Conservation (phyloP, 2,797 vertebrate genomes). For the Esox lucius region DNA sequence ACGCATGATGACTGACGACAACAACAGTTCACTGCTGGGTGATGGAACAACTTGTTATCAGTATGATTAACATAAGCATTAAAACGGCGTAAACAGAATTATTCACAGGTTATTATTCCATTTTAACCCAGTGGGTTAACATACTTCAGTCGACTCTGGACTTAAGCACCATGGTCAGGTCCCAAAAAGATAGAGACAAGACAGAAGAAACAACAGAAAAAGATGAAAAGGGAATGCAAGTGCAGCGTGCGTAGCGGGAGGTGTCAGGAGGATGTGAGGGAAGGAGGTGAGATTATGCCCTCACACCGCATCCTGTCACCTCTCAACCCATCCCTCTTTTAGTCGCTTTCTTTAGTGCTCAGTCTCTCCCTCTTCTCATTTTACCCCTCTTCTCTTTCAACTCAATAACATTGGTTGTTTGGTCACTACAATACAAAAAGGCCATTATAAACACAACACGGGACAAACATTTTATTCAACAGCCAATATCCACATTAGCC, state of each 20-base stretch:
- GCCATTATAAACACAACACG: constrained; percentile 70
- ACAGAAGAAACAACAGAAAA: not conserved
- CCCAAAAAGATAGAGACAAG: too few relatives aligned
- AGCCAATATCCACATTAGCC: constrained; percentile 79
- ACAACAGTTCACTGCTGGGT: too few relatives aligned
- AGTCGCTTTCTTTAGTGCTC: too few relatives aligned
- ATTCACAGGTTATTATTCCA: too few relatives aligned
- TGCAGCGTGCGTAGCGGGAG: constrained; percentile 4
- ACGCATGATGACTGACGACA: too few relatives aligned
- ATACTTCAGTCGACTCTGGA: too few relatives aligned
- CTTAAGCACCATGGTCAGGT: too few relatives aligned
- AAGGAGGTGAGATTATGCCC: constrained; percentile 16
- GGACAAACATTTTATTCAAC: constrained; percentile 79
- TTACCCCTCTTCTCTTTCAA: constrained; percentile 15
- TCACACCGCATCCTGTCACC: not conserved
- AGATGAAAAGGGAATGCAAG: too few relatives aligned
- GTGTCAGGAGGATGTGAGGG: constrained; percentile 11
- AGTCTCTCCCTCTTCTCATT: not conserved
- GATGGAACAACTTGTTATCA: too few relatives aligned
- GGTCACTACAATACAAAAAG: constrained; percentile 52
- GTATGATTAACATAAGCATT: too few relatives aligned
- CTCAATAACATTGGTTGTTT: constrained; percentile 56
- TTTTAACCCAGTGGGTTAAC: too few relatives aligned
- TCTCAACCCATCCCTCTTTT: not conserved
- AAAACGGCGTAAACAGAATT: too few relatives aligned